Evolutionary conservation across 2,888 invertebrate genomes (phyloP), one percentile per base, ranked within the genome.

Genomic region (Drosophila paramelanica): DNA sequence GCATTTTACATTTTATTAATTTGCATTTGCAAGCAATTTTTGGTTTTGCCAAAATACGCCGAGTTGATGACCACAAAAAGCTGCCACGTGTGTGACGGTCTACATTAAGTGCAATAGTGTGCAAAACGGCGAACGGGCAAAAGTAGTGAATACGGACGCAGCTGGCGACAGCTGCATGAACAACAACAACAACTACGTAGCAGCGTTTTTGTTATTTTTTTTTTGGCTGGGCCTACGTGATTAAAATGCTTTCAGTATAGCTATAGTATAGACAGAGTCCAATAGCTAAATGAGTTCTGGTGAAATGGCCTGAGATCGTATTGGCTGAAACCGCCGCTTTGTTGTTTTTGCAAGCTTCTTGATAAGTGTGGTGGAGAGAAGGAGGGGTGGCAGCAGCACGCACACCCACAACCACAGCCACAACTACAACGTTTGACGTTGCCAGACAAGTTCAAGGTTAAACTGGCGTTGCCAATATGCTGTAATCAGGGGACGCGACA

Each of bases 221-320:
- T 59, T 31, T 68, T 66, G 76, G 69, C 70, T 66, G 77, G 77
- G 82, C 79, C 79, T 88, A 90, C 82, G 89, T 89, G 85, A 89
- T 90, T 87, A 77, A 81, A 82, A 73, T 74, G 71, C 46, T 66
- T 52, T 49, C 43, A 67, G 56, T 55, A 45, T 64, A 52, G 71
- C 42, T 52, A 50, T 42, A 67, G 56, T 55, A 45, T 64, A 67
- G 42, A 31, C 67, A 67, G 51, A 62, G 58, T 56, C 43, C 59
- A 67, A 59, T 57, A 47, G 67, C 61, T 50, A 46, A 68, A 61
- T 52, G 20, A 31, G 47, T 11, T 57, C 38, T 64, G 57, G 61
- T 57, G 74, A 79, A 81, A 80, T 81, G 75, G 58, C 61, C 47
- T 62, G 49, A 72, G 67, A 52, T 23, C 50, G 14, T 43, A 62